Evolutionary conservation across 2,888 invertebrate genomes (phyloP), one percentile per base, ranked within the genome.

Genomic region (Chirona hameri): DNA sequence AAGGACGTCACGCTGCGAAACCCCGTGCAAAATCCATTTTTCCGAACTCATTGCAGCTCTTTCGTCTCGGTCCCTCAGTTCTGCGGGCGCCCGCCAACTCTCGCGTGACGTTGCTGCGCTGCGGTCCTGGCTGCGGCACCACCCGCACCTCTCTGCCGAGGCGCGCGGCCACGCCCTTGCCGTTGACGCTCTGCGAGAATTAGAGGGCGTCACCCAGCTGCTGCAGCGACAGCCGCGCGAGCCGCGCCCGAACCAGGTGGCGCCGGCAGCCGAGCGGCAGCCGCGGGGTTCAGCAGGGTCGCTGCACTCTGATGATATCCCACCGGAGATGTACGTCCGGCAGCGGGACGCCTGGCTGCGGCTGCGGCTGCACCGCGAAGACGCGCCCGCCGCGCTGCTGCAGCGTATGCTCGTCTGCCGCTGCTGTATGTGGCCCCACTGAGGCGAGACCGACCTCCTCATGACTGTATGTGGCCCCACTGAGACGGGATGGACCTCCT

Each of bases 281-380:
- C 69, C 24, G 24, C 79, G 82, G 79, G 65, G 65, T 15, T 76
- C 82, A 60, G n/a, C 48, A 57, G 79, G 81, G 65, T 18, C 52
- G 15, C 72, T 31, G 31, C 76, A 2, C 76, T 7, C 83, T 31
- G 91, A 91, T 85, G 88, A 93, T 86, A 93, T 96, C 92, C 96
- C 95, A 0, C 94, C 95, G 0, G 96, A 96, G 89, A 95, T 96
- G 95, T 96, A 95, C 87, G 95, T 96, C 18, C 95, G 95, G 4
- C 95, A 96, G 88, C 95, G 96, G 88, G 93, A 95, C 87, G 93
- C 95, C 86, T 96, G 95, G 95, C 89, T 96, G 18, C 93, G 94
- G 84, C 89, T 95, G 27, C 79, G 85, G 76, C 76, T 76, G 46
- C 46, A 46, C 21, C 76, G 76, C 39, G 76, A 76, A 39, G 76